Conservation (phyloP, 2,888 invertebrate species). For the Epirrhoe tristata region DNA sequence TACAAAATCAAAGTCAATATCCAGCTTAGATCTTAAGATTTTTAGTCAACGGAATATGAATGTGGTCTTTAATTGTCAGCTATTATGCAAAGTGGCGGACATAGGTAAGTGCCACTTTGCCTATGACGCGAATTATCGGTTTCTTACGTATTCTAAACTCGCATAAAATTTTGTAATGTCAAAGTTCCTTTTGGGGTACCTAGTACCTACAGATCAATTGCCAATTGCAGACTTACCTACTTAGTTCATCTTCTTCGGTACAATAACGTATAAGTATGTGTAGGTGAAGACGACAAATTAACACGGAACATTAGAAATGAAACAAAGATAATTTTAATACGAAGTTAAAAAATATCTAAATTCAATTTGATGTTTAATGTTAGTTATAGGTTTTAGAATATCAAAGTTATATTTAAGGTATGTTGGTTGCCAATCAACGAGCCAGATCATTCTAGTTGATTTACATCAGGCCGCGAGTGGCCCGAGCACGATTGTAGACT, state of each 20-base stretch:
- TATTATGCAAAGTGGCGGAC: conserved; percentile 72
- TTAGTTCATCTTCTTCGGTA: too few relatives aligned
- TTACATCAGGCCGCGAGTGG: conserved; percentile 14
- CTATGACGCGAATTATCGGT: conserved; percentile 71
- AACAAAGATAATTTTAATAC: too few relatives aligned
- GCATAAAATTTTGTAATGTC: conserved; percentile 25
- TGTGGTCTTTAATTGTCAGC: conserved; percentile 70
- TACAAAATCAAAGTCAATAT: conserved; percentile 32
- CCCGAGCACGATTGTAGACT: conserved; percentile 14
- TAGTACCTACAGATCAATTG: too few relatives aligned
- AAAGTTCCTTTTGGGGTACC: background rate
- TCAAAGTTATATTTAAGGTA: background rate
- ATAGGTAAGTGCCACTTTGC: conserved; percentile 60
- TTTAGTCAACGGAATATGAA: conserved; percentile 55
- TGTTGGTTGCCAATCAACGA: conserved; percentile 19
- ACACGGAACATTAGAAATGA: too few relatives aligned
- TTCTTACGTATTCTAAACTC: conserved; percentile 34
- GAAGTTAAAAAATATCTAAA: too few relatives aligned
- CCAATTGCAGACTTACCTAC: too few relatives aligned
- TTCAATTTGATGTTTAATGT: too few relatives aligned
- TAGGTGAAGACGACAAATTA: too few relatives aligned
- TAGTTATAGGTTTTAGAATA: too few relatives aligned
- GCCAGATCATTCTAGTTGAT: conserved; percentile 22
- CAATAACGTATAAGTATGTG: too few relatives aligned
- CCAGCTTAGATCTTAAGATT: conserved; percentile 38